Evolutionary conservation across 2,888 invertebrate genomes (phyloP).

Genomic region (Agapostemon virescens): DNA sequence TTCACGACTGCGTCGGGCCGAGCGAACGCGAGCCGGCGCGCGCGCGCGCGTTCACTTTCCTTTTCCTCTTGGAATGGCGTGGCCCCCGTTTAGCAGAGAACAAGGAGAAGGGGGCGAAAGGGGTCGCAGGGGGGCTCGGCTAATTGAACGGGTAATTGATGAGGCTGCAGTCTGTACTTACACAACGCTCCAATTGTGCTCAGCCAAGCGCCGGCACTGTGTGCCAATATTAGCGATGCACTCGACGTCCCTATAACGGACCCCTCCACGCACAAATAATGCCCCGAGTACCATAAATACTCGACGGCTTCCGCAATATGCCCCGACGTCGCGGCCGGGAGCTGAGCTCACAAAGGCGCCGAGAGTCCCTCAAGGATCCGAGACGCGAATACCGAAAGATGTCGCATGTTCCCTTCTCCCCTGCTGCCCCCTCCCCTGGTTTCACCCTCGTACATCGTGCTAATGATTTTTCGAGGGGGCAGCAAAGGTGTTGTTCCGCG

Average conservation of each 20-base stretch:
- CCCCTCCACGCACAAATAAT: conserved; percentile 75
- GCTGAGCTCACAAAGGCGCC: conserved; percentile 55
- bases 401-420: conserved; percentile 21
- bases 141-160: conserved; percentile 77
- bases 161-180: conserved; percentile 77
- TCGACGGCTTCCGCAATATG: conserved; percentile 76
- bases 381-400: conserved; percentile 52
- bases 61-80: not conserved
- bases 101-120: not conserved
- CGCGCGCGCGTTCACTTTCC: conserved; percentile 14
- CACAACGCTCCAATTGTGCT: conserved; percentile 78
- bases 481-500: conserved; percentile 43
- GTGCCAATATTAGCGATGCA: conserved; percentile 78
- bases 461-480: conserved; percentile 33
- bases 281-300: conserved; percentile 77
- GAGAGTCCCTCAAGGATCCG: conserved; percentile 52
- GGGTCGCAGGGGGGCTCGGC: conserved; percentile 60
- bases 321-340: conserved; percentile 44
- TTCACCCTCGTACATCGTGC: not conserved
- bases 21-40: conserved; percentile 1
- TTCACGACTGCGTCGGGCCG: conserved; percentile 23
- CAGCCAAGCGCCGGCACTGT: conserved; percentile 73
- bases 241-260: conserved; percentile 76
- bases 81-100: not conserved
- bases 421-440: not conserved